Base-by-base conservation (phyloP, 2,888 invertebrate species). In the Limnephilus auricula region DNA sequence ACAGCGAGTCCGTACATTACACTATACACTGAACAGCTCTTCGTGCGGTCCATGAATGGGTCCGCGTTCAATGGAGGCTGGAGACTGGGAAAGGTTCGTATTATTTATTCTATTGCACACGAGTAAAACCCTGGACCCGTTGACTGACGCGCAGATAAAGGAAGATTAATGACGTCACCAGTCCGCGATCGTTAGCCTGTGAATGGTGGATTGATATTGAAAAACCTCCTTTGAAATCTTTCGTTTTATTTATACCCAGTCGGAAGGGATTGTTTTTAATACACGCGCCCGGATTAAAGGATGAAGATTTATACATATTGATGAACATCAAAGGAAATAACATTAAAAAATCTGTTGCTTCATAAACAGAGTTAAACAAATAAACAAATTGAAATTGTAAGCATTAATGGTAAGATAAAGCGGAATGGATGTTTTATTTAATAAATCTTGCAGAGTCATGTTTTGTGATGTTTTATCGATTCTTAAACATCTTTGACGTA, bases 81-180 rank as follows among this genome's bases (percentile, higher is more conserved):
- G 50, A 45, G 50, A 82, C 82, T 31, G 80, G 88, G 13, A 91
- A 90, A 87, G 90, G 90, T 82, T 87, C 45, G 82, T 83, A 91
- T 92, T 83, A 91, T 92, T 92, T 92, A 92, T 92, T 92, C 92
- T 90, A 88, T 89, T 91, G 92, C 92, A 92, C 89, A 92, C 87
- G 90, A 87, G 91, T 90, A 92, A 90, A 92, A 92, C 92, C 82
- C 90, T 79, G 90, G 82, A 89, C 89, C 50, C 90, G 92, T 89
- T 91, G 92, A 93, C 84, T 93, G 93, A 93, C 92, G 86, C 87
- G 79, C 83, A 79, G 92, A 93, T 93, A 93, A 93, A 93, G 92
- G 89, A 93, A 92, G 93, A 93, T 93, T 93, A 92, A 93, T 93
- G 93, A 92, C 92, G 91, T 83, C 84, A 80, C 82, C 89, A 84